phyloP scores from a whole-genome alignment of 2,797 vertebrate species.

The Anguilla obscura region DNA sequence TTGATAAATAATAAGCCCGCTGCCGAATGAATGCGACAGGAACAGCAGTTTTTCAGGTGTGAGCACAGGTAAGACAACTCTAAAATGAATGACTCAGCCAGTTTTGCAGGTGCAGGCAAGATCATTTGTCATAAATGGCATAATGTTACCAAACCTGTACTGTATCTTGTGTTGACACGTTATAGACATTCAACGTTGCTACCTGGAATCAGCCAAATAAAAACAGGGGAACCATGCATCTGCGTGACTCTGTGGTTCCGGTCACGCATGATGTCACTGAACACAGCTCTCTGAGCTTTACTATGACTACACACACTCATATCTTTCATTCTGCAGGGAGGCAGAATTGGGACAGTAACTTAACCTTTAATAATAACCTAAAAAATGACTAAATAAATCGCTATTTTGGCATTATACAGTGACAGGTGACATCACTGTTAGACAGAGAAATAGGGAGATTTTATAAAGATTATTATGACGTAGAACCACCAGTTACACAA shows the following conservation, averaged over 20 bases:
- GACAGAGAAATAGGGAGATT: not conserved
- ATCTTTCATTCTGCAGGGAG: not conserved
- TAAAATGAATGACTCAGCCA: not conserved
- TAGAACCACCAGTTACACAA: not conserved
- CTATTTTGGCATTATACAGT: not conserved
- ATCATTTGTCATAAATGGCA: not conserved
- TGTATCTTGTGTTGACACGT: not conserved
- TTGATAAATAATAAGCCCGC: not conserved
- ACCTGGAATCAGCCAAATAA: not conserved
- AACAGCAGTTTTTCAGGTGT: not conserved
- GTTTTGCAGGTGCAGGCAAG: not conserved
- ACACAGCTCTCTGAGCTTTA: constrained; percentile 43
- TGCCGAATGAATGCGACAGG: not conserved
- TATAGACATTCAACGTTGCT: not conserved
- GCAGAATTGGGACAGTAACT: not conserved
- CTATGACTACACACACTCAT: constrained; percentile 41
- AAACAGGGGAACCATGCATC: not conserved
- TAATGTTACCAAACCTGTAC: not conserved
- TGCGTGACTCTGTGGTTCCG: constrained; percentile 47
- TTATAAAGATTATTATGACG: not conserved
- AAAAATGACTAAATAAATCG: not conserved
- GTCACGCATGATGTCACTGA: constrained; percentile 53
- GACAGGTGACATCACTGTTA: not conserved
- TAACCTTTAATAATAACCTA: not conserved
- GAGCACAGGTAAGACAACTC: not conserved